Evolutionary conservation across 2,113 vertebrate genomes (phyloP).

Genomic region (Phylloscopus trochilus): DNA sequence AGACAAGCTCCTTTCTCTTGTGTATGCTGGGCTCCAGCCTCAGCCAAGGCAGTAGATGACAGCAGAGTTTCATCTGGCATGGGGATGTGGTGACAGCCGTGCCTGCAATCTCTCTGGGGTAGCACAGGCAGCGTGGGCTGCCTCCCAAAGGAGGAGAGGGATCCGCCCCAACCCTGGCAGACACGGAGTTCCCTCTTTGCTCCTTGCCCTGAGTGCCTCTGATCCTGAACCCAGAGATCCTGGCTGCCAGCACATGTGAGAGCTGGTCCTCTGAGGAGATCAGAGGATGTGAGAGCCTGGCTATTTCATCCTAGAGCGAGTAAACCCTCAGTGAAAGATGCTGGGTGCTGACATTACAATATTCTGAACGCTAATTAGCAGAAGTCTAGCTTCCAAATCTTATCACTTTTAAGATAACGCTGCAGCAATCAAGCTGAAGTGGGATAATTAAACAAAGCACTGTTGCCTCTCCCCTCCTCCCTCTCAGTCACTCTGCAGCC

Average conservation of each 20-base stretch:
- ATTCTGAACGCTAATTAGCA: background rate
- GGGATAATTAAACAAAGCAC: background rate
- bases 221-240: background rate
- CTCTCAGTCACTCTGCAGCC: background rate
- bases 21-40: background rate
- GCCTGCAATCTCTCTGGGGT: background rate
- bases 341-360: background rate
- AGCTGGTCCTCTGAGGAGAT: background rate
- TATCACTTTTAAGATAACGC: background rate
- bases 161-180: background rate
- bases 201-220: background rate
- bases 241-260: background rate
- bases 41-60: background rate
- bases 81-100: background rate
- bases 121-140: background rate
- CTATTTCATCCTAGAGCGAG: background rate
- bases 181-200: fast-evolving
- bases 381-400: background rate
- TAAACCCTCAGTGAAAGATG: background rate
- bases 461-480: background rate
- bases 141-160: background rate
- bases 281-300: background rate
- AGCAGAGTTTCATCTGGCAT: background rate
- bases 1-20: background rate
- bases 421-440: background rate